Evolutionary conservation across 2,113 vertebrate genomes (phyloP), one percentile per base, ranked within the genome.

Genomic region (Artemisiospiza belli): DNA sequence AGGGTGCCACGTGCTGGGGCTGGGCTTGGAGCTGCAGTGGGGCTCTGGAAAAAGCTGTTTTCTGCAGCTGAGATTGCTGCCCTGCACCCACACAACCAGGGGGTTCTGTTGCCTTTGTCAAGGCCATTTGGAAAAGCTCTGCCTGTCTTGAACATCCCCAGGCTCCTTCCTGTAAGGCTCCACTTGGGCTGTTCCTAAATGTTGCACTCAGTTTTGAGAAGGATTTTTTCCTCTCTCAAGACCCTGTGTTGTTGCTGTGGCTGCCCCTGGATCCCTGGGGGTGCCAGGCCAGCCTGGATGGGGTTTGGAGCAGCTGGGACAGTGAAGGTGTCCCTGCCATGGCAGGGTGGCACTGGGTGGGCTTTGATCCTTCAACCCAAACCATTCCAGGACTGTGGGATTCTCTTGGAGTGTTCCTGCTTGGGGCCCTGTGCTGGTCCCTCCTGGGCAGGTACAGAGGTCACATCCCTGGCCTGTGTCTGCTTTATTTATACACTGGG

Each of bases 361-460:
- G n/a, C 7, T 79, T 57, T 72, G 43, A 55, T 15, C 57, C 47
- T 70, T 28, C 41, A n/a, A 24, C 10, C 74, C 66, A 55, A 13
- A 39, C 8, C n/a, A 13, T 23, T 28, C 18, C 59, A 55, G 67
- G 35, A 7, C 4, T 55, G 24, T 41, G 66, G 75, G 28, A 16
- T 39, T 46, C 4, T 61, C 44, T 44, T 37, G 83, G 47, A 6
- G 15, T 31, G 5, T 27, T 52, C 18, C 23, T 35, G 0, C 39
- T 0, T 17, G 54, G 35, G 30, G 17, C 58, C 14, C 0, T 0
- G 1, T 15, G 62, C 16, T 37, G 43, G 10, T 39, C 8, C 2
- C 1, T 49, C 20, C 63, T 55, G 33, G 22, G 35, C 3, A 10
- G 62, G 15, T 43, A 1, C 64, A 41, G 14, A 16, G 41, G 6